Conservation (phyloP, 2,888 invertebrate species). For the Cybosia mesomella region DNA sequence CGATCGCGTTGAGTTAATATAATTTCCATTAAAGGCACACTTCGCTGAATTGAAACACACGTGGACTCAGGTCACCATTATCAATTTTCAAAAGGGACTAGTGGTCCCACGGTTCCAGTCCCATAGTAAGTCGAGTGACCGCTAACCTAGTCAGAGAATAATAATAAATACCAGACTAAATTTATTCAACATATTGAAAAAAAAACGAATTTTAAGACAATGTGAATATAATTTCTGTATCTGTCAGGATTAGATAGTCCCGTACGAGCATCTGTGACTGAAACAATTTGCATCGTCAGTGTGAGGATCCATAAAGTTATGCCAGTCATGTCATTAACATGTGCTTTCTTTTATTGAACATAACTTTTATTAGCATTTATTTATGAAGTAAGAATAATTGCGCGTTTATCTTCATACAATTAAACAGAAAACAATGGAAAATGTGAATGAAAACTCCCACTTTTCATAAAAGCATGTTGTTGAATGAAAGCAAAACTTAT, state of each 20-base stretch:
- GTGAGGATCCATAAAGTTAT: background rate
- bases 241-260: background rate
- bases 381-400: slow-evolving; percentile 24
- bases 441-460: slow-evolving; percentile 5
- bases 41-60: too few relatives aligned
- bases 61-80: too few relatives aligned
- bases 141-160: too few relatives aligned
- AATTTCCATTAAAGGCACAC: too few relatives aligned
- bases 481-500: slow-evolving; percentile 8
- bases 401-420: background rate
- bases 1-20: too few relatives aligned
- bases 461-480: slow-evolving; percentile 3
- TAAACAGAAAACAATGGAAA: slow-evolving; percentile 7
- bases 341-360: background rate
- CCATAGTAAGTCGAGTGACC: too few relatives aligned
- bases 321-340: background rate
- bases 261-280: background rate
- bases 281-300: background rate
- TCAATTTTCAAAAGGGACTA: too few relatives aligned
- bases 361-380: slow-evolving; percentile 8
- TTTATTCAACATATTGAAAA: too few relatives aligned
- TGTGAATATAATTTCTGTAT: too few relatives aligned
- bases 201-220: too few relatives aligned
- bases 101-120: too few relatives aligned
- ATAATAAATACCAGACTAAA: too few relatives aligned